Conservation (phyloP, 2,113 vertebrate species). For the Apaloderma vittatum region DNA sequence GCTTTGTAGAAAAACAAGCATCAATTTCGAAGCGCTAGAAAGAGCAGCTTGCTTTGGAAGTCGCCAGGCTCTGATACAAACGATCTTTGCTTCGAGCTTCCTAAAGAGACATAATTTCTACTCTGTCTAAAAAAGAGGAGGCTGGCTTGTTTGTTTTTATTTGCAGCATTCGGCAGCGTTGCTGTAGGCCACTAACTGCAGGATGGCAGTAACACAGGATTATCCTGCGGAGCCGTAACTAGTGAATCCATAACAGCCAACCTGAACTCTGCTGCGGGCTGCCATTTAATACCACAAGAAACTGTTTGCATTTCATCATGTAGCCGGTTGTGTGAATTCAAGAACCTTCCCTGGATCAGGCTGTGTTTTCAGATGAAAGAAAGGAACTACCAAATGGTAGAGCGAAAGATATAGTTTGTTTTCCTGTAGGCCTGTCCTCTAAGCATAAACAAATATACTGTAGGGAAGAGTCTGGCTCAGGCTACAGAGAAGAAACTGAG, state of each 20-base stretch:
- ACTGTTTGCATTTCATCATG: constrained; percentile 72
- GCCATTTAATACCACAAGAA: constrained; percentile 65
- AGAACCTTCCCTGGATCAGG: constrained; percentile 45
- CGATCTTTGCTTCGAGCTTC: constrained; percentile 52
- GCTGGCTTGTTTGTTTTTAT: constrained; percentile 73
- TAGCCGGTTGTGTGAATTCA: constrained; percentile 58
- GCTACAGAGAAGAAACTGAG: not conserved
- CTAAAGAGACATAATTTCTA: constrained; percentile 55
- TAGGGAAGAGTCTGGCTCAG: not conserved
- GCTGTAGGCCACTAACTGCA: constrained; percentile 67
- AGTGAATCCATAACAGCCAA: constrained; percentile 60
- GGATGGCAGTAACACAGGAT: constrained; percentile 72
- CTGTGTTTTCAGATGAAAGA: constrained; percentile 62
- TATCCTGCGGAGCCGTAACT: constrained; percentile 68
- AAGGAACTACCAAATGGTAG: constrained; percentile 49
- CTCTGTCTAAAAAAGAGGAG: constrained; percentile 34
- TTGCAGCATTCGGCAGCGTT: constrained; percentile 66
- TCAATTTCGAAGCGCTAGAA: not conserved
- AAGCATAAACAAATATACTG: constrained; percentile 22
- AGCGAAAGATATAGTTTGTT: constrained; percentile 54
- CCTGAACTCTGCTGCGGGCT: constrained; percentile 67
- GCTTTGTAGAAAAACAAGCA: constrained; percentile 57
- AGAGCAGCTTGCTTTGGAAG: constrained; percentile 50
- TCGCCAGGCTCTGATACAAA: constrained; percentile 14
- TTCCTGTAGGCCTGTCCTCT: constrained; percentile 36